Conservation (phyloP, 1,140 invertebrate genomes). For the Cherax quadricarinatus region DNA sequence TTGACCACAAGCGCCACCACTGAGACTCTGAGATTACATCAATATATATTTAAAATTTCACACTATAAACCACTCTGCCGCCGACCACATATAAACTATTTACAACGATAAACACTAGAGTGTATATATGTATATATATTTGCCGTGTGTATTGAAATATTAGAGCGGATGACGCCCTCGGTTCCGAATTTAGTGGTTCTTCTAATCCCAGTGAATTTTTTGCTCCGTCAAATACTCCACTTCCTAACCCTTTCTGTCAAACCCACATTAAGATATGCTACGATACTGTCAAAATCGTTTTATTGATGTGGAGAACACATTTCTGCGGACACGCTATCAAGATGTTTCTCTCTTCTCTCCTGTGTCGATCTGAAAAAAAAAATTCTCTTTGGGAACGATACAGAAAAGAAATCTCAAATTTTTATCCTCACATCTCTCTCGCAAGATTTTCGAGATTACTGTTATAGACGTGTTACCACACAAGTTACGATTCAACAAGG, state of each 20-base stretch:
- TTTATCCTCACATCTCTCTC: not conserved
- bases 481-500: too few species aligned
- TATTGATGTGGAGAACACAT: conserved; percentile 66
- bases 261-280: conserved; percentile 66
- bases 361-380: not conserved
- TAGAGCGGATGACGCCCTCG: not conserved
- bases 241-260: conserved; percentile 68
- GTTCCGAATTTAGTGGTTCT: not conserved
- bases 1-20: conserved; percentile 11
- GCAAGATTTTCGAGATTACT: too few species aligned
- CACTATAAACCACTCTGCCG: not conserved
- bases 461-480: too few species aligned
- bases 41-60: not conserved
- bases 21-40: not conserved
- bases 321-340: conserved; percentile 61
- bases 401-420: not conserved
- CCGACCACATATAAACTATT: not conserved
- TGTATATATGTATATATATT: too few species aligned
- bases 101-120: not conserved
- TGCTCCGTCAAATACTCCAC: conserved; percentile 49
- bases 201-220: conserved; percentile 36
- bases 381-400: conserved; percentile 3
- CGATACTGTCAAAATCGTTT: conserved; percentile 64
- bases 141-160: not conserved
- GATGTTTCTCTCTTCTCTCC: conserved; percentile 23